Evolutionary conservation across 2,888 invertebrate genomes (phyloP), one percentile per base, ranked within the genome.

Genomic region (Pristionchus mayeri): DNA sequence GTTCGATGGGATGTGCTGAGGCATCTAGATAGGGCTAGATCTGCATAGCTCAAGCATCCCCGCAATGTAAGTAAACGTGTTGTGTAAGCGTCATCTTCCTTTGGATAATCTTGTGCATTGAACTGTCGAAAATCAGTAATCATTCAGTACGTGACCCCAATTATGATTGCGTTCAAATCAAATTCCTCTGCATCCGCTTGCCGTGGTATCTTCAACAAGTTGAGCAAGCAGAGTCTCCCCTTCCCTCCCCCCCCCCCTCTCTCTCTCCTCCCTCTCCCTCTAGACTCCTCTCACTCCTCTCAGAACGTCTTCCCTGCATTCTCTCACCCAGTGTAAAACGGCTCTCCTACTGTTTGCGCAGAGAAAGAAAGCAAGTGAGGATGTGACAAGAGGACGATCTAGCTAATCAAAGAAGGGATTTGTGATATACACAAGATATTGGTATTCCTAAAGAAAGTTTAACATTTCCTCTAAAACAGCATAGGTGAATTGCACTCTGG

Each of bases 291-390:
- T 11, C 16, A 13, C 21, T 54, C 30, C 71, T 44, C 71, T 71
- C 40, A 71, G 71, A 71, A 44, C 71, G 40, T 40, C 71, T 63
- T 63, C 63, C 6, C 54, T 57, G 37, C 67, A 67, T 67, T 67
- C 60, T 37, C 71, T 44, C 71, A 40, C 44, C 11, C 71, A 71
- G 71, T 71, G 71, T 71, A 71, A 71, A 71, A 71, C 44, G 71
- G 34, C 67, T 67, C 63, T 27, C 40, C 71, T 71, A 71, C 71
- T 71, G 71, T 71, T 71, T 71, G 71, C 40, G 24, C 24, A 71
- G 2, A 21, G 24, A 71, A 40, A 71, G 71, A n/a, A 44, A 34
- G 67, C 67, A 27, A 63, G 67, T 37, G 71, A 40, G n/a, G 71
- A 71, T 71, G 71, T 71, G 71, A 71, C 71, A 71, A 71, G 71